Base-by-base conservation (phyloP, 2,888 invertebrate genomes). In the Falcaria lacertinaria region DNA sequence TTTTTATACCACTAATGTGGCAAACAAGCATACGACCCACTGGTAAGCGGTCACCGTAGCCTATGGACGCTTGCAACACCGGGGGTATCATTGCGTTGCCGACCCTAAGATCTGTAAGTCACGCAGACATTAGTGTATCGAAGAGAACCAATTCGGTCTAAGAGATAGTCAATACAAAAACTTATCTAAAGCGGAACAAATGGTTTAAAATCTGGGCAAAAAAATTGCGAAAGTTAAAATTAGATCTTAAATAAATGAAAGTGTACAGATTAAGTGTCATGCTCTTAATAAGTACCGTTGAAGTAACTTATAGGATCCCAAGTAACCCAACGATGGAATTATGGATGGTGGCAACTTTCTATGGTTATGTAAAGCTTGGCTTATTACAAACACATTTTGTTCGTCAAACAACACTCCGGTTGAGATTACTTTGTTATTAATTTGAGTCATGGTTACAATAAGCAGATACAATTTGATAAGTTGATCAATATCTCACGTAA, bases 281-380 rank as follows among this genome's bases (percentile, higher is more conserved):
- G 42, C 38, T n/a, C 38, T 6, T 22, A 25, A 34, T 22, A 41
- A 39, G 13, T 33, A 42, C 44, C 40, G 37, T 43, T 15, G 39
- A 32, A 33, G 42, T 45, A 35, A 50, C 43, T 48, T 43, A 45
- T 41, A 45, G 36, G 15, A 33, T 6, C 39, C 33, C 40, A 13
- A 45, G 36, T 13, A 33, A 7, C 39, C 33, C 40, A 13, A 42
- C 35, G 22, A 8, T 38, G 37, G 34, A 33, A 41, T 34, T 41
- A 47, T 17, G 16, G 32, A 39, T 25, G 41, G 11, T 14, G 13
- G 19, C 43, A 44, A 39, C 47, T 47, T 44, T 47, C 47, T 47
- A 47, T 34, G 41, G 32, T 47, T 47, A 44, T 44, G 44, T 47
- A 47, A 47, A 34, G 25, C 34, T 32, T 17, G 19, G 43, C 38